phyloP scores from a whole-genome alignment of 1,140 invertebrate species.

The Drosophila nasuta region DNA sequence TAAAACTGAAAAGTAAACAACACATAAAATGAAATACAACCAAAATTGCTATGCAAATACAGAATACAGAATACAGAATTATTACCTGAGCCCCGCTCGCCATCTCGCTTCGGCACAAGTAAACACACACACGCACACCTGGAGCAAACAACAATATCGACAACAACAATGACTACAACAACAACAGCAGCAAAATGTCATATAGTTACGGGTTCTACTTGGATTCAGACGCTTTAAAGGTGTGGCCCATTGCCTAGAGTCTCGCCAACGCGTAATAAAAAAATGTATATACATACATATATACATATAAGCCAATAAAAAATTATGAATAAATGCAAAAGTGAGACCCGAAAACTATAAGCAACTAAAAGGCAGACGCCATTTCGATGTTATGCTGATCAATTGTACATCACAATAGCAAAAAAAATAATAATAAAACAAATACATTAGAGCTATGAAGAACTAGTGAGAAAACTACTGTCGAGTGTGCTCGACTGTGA shows the following conservation, averaged over 20 bases:
- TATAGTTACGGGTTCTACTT: conserved; percentile 33
- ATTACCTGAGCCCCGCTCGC: conserved; percentile 41
- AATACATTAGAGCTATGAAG: neutral
- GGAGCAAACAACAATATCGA: conserved; percentile 18
- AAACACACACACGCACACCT: conserved; percentile 39
- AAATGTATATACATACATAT: neutral
- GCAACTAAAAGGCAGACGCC: conserved; percentile 53
- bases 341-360: conserved; percentile 65
- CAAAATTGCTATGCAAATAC: conserved; percentile 80
- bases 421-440: neutral
- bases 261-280: conserved; percentile 75
- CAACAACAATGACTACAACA: too few species aligned
- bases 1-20: conserved; percentile 81
- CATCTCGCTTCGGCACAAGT: conserved; percentile 13
- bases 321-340: conserved; percentile 61
- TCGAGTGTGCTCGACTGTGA: too few species aligned
- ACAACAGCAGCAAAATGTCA: conserved; percentile 14
- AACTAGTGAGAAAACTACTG: too few species aligned
- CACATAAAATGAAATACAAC: conserved; percentile 61
- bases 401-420: conserved; percentile 31
- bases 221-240: conserved; percentile 9
- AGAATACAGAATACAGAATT: conserved; percentile 61
- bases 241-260: conserved; percentile 37
- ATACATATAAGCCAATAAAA: conserved; percentile 1
- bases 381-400: conserved; percentile 52